Evolutionary conservation across 2,113 vertebrate species (phyloP).

Genomic region (Turnix velox): DNA sequence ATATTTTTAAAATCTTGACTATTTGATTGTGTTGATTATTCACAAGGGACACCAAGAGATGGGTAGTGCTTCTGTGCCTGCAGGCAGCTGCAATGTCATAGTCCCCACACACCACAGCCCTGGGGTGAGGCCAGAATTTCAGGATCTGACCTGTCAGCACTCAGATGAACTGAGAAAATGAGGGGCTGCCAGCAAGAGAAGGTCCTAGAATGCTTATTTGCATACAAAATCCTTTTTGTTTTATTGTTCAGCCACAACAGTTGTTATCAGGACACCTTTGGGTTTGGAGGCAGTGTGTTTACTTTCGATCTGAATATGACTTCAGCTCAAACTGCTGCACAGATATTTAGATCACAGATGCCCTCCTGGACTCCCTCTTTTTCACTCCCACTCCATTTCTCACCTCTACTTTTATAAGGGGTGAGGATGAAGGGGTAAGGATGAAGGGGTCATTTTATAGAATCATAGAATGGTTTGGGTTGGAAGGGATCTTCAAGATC

Average conservation of each 20-base stretch:
- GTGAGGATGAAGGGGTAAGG: not conserved
- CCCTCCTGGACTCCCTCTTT: not conserved
- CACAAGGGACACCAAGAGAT: not conserved
- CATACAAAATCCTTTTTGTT: not conserved
- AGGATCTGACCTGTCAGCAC: not conserved
- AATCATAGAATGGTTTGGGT: too few relatives aligned
- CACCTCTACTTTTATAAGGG: not conserved
- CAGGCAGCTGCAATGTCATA: rapidly evolving
- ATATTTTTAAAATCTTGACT: not conserved
- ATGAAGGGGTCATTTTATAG: too few relatives aligned
- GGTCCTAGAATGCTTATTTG: not conserved
- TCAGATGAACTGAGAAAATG: not conserved
- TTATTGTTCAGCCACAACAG: not conserved
- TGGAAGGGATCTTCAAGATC: too few relatives aligned
- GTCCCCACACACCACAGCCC: rapidly evolving
- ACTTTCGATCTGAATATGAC: not conserved
- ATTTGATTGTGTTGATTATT: not conserved
- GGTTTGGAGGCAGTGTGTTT: not conserved
- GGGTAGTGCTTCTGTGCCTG: rapidly evolving
- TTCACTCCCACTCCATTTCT: not conserved
- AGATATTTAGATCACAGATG: not conserved
- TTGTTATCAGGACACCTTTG: not conserved
- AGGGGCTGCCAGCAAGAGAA: not conserved
- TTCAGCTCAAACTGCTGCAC: not conserved
- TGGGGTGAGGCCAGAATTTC: not conserved